Evolutionary conservation across 2,797 vertebrate species (phyloP).

Genomic region (Prionace glauca): DNA sequence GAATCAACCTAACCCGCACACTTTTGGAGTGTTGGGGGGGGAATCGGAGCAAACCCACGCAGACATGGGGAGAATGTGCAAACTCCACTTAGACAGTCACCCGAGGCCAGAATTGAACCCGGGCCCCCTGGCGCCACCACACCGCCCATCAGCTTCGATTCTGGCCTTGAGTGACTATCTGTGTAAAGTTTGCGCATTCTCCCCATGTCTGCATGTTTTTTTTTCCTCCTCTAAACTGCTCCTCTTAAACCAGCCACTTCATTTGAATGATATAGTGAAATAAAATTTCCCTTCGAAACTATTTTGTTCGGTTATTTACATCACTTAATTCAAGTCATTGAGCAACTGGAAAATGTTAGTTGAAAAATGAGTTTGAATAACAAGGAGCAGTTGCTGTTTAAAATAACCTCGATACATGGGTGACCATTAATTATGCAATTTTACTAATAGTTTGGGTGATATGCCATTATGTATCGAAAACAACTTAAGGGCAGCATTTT

Average conservation of each 20-base stretch:
- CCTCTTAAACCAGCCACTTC: not conserved
- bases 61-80: no score
- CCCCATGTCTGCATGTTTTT: no score
- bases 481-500: slow-evolving; percentile 6
- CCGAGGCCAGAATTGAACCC: no score
- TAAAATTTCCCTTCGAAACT: not conserved
- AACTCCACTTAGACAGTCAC: no score
- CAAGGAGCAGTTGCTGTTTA: not conserved
- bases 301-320: not conserved
- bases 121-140: no score
- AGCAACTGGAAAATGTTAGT: not conserved
- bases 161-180: no score
- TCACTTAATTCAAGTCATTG: not conserved
- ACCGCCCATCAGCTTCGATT: no score
- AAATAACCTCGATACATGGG: not conserved
- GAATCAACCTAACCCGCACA: no score
- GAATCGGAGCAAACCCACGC: no score
- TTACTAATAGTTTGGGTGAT: not conserved
- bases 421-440: not conserved
- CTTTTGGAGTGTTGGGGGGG: no score
- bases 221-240: not conserved
- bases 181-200: no score
- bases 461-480: not conserved
- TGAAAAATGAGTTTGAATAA: not conserved
- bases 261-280: not conserved